These are phyloP conservation scores for Mus spicilegus DNA, from an alignment of 2,113 vertebrate species.

Conservation along the genomic window DNA sequence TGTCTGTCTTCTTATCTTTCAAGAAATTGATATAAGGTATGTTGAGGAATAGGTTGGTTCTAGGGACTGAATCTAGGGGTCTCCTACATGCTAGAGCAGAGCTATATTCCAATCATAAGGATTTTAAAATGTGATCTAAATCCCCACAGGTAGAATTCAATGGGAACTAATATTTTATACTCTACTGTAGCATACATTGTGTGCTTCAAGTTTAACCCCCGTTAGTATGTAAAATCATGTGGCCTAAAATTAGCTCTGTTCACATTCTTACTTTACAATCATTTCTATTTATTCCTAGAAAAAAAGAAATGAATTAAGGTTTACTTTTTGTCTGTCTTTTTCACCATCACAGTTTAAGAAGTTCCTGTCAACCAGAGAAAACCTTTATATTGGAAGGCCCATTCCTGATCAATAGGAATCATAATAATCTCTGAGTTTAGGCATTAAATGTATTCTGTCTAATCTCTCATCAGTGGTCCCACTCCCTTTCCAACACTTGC, in stretches of 20 bases:
- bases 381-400: not conserved
- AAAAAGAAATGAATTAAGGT: not conserved
- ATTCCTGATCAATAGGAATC: not conserved
- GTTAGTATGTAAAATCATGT: not conserved
- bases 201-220: slow-evolving; percentile 26
- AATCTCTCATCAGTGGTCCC: not conserved
- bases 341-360: slow-evolving; percentile 18
- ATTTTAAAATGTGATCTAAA: slow-evolving; percentile 53
- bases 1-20: slow-evolving; percentile 28
- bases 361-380: not conserved
- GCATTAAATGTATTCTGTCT: not conserved
- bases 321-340: not conserved
- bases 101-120: not conserved
- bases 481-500: not conserved
- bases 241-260: not conserved
- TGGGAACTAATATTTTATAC: slow-evolving; percentile 7
- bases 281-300: slow-evolving; percentile 14
- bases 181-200: not conserved
- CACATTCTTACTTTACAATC: slow-evolving; percentile 9
- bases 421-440: slow-evolving; percentile 11
- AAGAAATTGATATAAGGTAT: slow-evolving; percentile 19
- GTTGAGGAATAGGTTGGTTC: not conserved
- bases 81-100: not conserved
- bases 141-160: slow-evolving; percentile 7
- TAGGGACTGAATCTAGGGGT: not conserved